phyloP scores from a whole-genome alignment of 2,888 invertebrate genomes.

The Drosophila tripunctata region DNA sequence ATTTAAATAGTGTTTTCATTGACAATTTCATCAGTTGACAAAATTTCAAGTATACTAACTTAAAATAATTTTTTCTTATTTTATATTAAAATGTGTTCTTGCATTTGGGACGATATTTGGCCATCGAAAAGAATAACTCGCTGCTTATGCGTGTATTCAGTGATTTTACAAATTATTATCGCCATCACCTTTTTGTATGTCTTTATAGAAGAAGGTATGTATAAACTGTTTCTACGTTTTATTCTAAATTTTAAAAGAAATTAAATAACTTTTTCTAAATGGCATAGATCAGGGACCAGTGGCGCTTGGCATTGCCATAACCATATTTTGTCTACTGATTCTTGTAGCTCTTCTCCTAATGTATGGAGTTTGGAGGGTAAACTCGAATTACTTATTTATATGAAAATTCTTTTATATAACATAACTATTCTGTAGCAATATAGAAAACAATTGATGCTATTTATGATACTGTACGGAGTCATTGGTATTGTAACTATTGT shows the following conservation, averaged over 20 bases:
- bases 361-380: conserved; percentile 2
- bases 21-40: neutral
- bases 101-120: conserved; percentile 5
- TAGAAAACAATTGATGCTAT: neutral
- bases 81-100: conserved; percentile 16
- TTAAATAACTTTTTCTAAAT: no score
- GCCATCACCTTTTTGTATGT: neutral
- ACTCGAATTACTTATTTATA: no score
- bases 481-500: neutral
- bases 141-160: neutral
- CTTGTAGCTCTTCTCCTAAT: neutral
- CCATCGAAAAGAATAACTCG: neutral
- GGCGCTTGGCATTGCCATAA: neutral
- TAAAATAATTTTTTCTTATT: neutral
- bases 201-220: neutral
- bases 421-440: neutral
- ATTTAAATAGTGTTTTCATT: no score
- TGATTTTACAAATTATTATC: neutral
- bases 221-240: no score
- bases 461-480: neutral
- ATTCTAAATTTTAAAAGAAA: neutral
- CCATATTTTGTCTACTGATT: neutral
- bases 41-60: neutral
- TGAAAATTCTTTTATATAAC: neutral
- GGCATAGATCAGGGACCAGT: neutral